A percentile compares a stretch with the other conserved stretches of the same genome.
These are phyloP conservation scores for Dicycla oo DNA, from an alignment of 2,888 invertebrate genomes.

Conservation along the genomic window DNA sequence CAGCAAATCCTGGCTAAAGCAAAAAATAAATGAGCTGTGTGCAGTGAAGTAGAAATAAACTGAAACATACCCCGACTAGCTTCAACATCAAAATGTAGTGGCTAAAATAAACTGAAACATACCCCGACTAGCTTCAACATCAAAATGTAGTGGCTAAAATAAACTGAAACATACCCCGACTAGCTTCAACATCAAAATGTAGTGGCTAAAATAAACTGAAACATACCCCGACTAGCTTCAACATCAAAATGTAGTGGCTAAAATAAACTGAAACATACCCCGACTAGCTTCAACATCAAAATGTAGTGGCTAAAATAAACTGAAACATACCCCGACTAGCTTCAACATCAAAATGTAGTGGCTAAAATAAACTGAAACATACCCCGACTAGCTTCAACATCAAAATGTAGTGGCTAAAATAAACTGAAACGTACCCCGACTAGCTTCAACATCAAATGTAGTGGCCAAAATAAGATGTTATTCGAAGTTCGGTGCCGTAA, in stretches of 20 bases:
- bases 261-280: too few relatives aligned
- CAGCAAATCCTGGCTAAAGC: slow-evolving; percentile 32
- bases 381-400: slow-evolving; percentile 1
- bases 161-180: too few relatives aligned
- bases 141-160: slow-evolving; percentile 2
- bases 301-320: slow-evolving; percentile 12
- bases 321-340: too few relatives aligned
- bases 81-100: slow-evolving; percentile 3
- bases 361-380: slow-evolving; percentile 25
- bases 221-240: not conserved
- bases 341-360: slow-evolving; percentile 3
- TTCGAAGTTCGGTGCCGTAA: not conserved
- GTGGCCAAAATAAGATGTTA: slow-evolving; percentile 24
- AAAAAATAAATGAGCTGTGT: slow-evolving; percentile 21
- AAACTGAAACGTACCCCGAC: slow-evolving; percentile 15
- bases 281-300: slow-evolving; percentile 4
- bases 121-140: slow-evolving; percentile 1
- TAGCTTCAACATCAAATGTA: slow-evolving; percentile 3
- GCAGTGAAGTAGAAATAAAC: slow-evolving; percentile 27
- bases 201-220: slow-evolving; percentile 19
- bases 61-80: slow-evolving; percentile 4
- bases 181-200: slow-evolving; percentile 3
- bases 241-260: slow-evolving; percentile 3
- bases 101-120: slow-evolving; percentile 25
- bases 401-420: slow-evolving; percentile 3